Conservation (phyloP, 1,140 invertebrate species). For the Dendroctonus ponderosae region DNA sequence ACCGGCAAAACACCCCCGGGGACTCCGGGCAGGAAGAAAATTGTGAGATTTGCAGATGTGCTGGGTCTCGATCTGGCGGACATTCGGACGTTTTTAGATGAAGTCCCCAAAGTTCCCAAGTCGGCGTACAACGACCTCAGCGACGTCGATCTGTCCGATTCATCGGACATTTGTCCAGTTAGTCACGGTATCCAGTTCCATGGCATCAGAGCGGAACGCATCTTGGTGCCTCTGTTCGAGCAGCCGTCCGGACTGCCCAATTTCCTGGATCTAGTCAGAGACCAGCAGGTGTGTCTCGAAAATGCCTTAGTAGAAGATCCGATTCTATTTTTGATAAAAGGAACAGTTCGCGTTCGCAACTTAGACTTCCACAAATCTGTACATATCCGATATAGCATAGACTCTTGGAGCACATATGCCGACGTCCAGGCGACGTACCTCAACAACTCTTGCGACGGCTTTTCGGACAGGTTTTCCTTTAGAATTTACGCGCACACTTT, state of each 20-base stretch:
- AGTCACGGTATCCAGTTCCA: slow-evolving; percentile 20
- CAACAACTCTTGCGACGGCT: slow-evolving; percentile 85
- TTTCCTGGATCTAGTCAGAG: slow-evolving; percentile 75
- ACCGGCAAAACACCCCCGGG: slow-evolving; percentile 88
- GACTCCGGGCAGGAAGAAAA: slow-evolving; percentile 86
- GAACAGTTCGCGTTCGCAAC: slow-evolving; percentile 84
- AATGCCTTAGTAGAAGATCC: slow-evolving; percentile 74
- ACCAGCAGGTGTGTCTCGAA: slow-evolving; percentile 78
- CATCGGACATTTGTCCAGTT: slow-evolving; percentile 13
- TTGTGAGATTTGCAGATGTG: slow-evolving; percentile 92
- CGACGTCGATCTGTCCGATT: slow-evolving; percentile 53
- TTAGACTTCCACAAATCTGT: slow-evolving; percentile 90
- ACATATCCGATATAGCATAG: slow-evolving; percentile 79
- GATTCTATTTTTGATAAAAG: slow-evolving; percentile 73
- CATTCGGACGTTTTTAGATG: slow-evolving; percentile 85
- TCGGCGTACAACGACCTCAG: slow-evolving; percentile 77
- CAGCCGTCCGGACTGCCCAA: slow-evolving; percentile 73
- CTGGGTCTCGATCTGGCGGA: slow-evolving; percentile 89
- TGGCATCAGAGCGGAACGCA: slow-evolving; percentile 53
- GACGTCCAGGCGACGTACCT: slow-evolving; percentile 84
- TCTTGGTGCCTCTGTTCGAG: slow-evolving; percentile 75
- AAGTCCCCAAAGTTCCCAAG: slow-evolving; percentile 82
- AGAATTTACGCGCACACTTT: slow-evolving; percentile 70
- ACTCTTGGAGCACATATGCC: slow-evolving; percentile 80
- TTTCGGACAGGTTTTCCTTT: slow-evolving; percentile 87